A percentile compares a stretch with the other conserved stretches of the same genome.
Conservation (phyloP, 1,140 invertebrate genomes). For the Hestina assimilis region DNA sequence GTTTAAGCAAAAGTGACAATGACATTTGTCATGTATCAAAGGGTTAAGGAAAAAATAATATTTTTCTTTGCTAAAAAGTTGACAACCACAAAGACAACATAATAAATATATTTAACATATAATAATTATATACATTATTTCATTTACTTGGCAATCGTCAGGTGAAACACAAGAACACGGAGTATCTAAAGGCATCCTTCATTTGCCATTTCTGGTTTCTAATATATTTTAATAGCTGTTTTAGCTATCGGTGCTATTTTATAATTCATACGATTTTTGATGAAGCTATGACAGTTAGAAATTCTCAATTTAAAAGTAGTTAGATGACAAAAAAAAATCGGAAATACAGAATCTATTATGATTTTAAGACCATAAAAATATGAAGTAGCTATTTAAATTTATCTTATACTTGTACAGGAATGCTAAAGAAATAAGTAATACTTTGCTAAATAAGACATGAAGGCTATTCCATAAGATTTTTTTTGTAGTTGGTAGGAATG, state of each 20-base stretch:
- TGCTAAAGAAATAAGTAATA: no score
- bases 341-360: no score
- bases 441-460: no score
- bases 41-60: neutral
- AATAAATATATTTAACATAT: neutral
- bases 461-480: no score
- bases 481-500: no score
- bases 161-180: constrained; percentile 35
- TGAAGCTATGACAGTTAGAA: neutral
- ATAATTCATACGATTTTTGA: neutral
- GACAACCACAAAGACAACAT: no score
- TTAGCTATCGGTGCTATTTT: neutral
- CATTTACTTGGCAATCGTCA: constrained; percentile 31
- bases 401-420: no score
- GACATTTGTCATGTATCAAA: no score
- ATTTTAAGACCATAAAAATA: no score
- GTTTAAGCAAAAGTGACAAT: no score
- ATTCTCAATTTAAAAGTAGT: neutral
- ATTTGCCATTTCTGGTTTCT: neutral
- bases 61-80: neutral
- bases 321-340: neutral
- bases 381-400: no score
- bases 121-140: neutral
- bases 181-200: constrained; percentile 28
- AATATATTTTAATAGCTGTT: neutral